Conservation (phyloP, 2,113 vertebrate species). For the Menura novaehollandiae region DNA sequence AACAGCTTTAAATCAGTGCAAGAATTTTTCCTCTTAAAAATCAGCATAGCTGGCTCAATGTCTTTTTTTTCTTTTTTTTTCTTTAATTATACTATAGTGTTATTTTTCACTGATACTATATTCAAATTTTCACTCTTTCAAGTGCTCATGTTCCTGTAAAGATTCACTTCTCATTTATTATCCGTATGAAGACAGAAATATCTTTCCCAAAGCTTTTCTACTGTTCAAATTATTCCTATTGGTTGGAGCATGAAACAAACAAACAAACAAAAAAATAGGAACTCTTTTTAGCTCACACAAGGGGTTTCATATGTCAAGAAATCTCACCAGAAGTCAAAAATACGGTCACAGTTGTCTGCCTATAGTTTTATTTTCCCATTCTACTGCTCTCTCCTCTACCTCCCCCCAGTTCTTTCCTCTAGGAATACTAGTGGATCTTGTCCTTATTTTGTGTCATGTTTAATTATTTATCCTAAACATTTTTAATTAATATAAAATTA, state of each 20-base stretch:
- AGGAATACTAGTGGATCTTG: background rate
- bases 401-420: background rate
- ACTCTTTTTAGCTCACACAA: background rate
- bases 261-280: background rate
- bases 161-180: background rate
- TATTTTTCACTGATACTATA: background rate
- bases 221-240: background rate
- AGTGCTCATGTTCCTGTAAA: background rate
- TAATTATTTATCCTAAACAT: background rate
- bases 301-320: background rate
- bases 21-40: background rate
- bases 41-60: background rate
- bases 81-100: background rate
- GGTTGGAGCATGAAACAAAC: background rate
- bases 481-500: no score
- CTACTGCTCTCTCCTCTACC: background rate
- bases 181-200: background rate
- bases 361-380: background rate
- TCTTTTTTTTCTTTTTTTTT: no score
- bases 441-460: background rate
- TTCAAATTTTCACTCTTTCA: background rate
- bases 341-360: background rate
- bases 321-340: background rate
- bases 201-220: background rate
- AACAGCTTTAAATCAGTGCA: background rate